Evolutionary conservation across 2,113 vertebrate genomes (phyloP), one percentile per base, ranked within the genome.

Genomic region (Chaetura pelagica): DNA sequence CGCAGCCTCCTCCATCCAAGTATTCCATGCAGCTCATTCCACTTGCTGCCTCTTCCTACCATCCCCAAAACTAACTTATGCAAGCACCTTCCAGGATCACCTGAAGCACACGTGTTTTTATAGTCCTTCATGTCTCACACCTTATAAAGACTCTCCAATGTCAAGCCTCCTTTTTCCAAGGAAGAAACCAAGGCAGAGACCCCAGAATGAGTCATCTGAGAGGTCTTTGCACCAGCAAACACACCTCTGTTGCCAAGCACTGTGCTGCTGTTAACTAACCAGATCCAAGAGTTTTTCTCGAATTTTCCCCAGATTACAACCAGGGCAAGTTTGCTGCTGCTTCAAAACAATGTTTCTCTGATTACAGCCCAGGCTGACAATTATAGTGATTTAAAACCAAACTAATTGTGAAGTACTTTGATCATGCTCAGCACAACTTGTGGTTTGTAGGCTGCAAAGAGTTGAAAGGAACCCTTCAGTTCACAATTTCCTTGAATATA

Each of bases 371-470:
- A 58, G 86, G 84, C 97, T 97, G 97, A 98, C 97, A 98, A 98
- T 97, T 97, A 97, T 29, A 93, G 97, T 98, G 97, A 97, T 98
- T 98, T 97, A 97, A 97, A 97, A 89, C 97, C 97, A 91, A 97
- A 97, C 95, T 98, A 97, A 98, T 97, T 97, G 96, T 84, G 89
- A 94, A 94, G 92, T 64, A 94, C 97, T 98, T 98, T 98, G 97
- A 97, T 98, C 97, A 95, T 94, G 95, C 95, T 91, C 91, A 91
- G 94, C 91, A 58, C 94, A 95, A 96, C 94, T 93, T 96, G 97
- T 52, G 97, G 96, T 96, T 96, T 97, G 94, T 91, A 87, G 94
- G 64, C 80, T 96, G 94, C 92, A 92, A 68, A 93, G 29, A 96
- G 95, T 96, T 97, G 95, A 98, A 98, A 97, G 92, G 92, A 96